A percentile compares a stretch with the other conserved stretches of the same genome.
Conservation (phyloP, 2,797 vertebrate species). For the Pangasius krempfi region DNA sequence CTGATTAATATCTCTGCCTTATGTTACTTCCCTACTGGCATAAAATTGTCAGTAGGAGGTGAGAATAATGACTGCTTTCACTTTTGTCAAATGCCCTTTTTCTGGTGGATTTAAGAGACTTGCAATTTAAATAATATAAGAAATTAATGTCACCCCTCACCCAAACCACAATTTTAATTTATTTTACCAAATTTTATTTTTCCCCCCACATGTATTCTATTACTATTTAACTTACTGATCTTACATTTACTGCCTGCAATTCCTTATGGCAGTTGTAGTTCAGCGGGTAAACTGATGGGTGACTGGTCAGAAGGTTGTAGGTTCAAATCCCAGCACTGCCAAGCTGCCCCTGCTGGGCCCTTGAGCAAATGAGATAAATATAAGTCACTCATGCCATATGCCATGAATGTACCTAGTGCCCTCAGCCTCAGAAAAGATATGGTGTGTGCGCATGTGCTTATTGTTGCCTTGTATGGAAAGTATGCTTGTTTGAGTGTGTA, state of each 20-base stretch:
- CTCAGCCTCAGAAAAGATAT: no score
- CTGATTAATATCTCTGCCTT: slow-evolving; percentile 2
- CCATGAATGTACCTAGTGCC: not conserved
- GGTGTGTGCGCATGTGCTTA: no score
- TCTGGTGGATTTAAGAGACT: not conserved
- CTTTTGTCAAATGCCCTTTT: not conserved
- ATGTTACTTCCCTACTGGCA: not conserved
- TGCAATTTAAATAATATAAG: not conserved
- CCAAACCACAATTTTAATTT: not conserved
- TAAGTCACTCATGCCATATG: no score
- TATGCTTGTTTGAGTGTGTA: not conserved
- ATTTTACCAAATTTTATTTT: not conserved
- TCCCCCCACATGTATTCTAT: not conserved
- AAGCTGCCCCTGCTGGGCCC: no score
- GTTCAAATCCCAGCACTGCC: no score
- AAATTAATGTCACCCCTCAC: not conserved
- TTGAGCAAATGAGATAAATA: no score
- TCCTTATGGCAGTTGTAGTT: no score
- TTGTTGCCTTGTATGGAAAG: not conserved
- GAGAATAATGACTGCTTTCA: not conserved
- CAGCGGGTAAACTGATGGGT: no score
- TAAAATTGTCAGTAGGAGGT: not conserved
- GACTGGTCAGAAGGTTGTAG: no score
- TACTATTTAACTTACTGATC: not conserved
- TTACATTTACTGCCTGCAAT: not conserved